A percentile compares a stretch with the other conserved stretches of the same genome.
These are phyloP conservation scores for Ceraclea dissimilis DNA, from an alignment of 2,888 invertebrate genomes.

Conservation along the genomic window DNA sequence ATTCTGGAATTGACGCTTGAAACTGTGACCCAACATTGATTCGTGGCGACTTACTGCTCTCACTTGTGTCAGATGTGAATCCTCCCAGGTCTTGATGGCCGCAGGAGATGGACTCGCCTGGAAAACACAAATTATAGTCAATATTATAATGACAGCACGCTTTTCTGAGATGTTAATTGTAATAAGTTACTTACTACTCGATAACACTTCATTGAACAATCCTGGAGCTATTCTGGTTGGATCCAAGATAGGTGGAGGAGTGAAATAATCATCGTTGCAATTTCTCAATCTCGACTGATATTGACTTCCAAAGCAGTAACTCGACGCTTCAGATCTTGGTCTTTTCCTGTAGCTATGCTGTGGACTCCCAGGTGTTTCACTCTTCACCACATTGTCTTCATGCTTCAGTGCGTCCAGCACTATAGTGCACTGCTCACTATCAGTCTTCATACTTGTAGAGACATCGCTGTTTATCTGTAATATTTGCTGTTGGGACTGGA, in stretches of 20 bases:
- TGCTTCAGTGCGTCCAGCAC: background rate
- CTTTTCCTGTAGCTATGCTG: conserved; percentile 57
- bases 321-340: conserved; percentile 49
- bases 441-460: conserved; percentile 34
- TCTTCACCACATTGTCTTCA: conserved; percentile 68
- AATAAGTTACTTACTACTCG: conserved; percentile 19
- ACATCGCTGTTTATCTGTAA: conserved; percentile 13
- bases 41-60: conserved; percentile 53
- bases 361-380: conserved; percentile 50
- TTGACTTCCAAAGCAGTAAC: conserved; percentile 28
- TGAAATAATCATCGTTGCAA: conserved; percentile 55
- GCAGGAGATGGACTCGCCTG: conserved; percentile 36
- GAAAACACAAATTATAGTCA: conserved; percentile 24
- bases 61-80: conserved; percentile 23
- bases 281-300: conserved; percentile 36
- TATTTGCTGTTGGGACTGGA: conserved; percentile 7
- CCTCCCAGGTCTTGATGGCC: conserved; percentile 27
- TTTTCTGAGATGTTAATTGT: no score
- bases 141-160: no score
- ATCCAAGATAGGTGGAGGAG: conserved; percentile 90
- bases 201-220: conserved; percentile 55
- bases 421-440: conserved; percentile 44
- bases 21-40: conserved; percentile 84
- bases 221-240: conserved; percentile 87
- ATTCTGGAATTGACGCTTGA: conserved; percentile 72